phyloP scores from a whole-genome alignment of 92 coral and sea anemone genomes.

The Porites cylindrica region DNA sequence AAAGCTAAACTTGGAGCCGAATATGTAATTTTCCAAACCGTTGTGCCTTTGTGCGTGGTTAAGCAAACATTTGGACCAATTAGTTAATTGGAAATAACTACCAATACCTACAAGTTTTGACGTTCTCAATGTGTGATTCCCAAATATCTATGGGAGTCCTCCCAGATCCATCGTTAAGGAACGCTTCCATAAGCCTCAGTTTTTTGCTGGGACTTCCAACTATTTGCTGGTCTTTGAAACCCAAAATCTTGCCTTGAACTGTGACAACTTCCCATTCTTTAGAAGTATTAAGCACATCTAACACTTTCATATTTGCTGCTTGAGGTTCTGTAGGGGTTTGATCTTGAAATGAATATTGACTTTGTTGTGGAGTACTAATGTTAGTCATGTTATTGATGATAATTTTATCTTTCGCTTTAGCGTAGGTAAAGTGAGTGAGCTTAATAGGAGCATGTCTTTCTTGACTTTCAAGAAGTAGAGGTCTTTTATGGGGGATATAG shows the following conservation, averaged over 20 bases:
- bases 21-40: no score
- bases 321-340: constrained; percentile 64
- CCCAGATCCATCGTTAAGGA: constrained; percentile 50
- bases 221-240: constrained; percentile 65
- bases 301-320: constrained; percentile 57
- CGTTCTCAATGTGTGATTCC: constrained; percentile 53
- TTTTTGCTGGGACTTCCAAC: constrained; percentile 64
- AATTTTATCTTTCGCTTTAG: constrained; percentile 56
- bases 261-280: constrained; percentile 66
- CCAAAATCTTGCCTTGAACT: constrained; percentile 59
- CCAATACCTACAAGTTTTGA: constrained; percentile 6
- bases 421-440: constrained; percentile 56
- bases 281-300: constrained; percentile 63
- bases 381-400: constrained; percentile 56
- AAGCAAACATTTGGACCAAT: no score
- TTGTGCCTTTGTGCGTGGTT: no score
- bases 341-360: constrained; percentile 62
- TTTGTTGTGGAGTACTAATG: constrained; percentile 55
- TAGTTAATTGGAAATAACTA: no score
- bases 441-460: constrained; percentile 40
- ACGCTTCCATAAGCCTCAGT: constrained; percentile 44
- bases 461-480: constrained; percentile 56
- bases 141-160: constrained; percentile 63
- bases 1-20: no score
- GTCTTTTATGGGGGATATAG: constrained; percentile 51